These are phyloP conservation scores for Gymnodraco acuticeps DNA, from an alignment of 2,797 vertebrate genomes.

Conservation along the genomic window DNA sequence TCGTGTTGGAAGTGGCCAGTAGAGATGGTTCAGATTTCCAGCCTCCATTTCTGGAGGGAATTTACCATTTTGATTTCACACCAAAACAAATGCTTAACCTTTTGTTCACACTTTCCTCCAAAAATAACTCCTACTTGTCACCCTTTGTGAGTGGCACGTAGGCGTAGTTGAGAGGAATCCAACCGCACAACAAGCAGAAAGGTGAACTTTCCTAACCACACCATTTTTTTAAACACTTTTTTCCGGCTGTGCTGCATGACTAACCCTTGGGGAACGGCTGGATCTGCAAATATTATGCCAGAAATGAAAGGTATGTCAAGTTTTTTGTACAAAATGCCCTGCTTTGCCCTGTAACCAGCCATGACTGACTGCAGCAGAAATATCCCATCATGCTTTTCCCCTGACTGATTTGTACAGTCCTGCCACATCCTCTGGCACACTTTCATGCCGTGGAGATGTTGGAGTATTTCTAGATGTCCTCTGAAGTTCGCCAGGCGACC, in stretches of 20 bases:
- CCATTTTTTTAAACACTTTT: slow-evolving; percentile 1
- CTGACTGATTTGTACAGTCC: slow-evolving; percentile 29
- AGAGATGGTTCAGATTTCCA: too few relatives aligned
- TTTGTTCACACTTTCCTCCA: slow-evolving; percentile 3
- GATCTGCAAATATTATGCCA: neutral
- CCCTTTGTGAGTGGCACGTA: slow-evolving; percentile 25
- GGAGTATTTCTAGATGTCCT: slow-evolving; percentile 46
- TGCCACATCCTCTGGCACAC: slow-evolving; percentile 18
- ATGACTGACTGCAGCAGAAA: slow-evolving; percentile 27
- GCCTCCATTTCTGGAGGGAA: neutral
- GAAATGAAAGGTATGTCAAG: neutral
- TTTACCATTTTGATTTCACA: slow-evolving; percentile 6
- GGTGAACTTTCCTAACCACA: slow-evolving; percentile 18
- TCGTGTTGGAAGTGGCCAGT: too few relatives aligned
- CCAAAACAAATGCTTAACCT: slow-evolving; percentile 18
- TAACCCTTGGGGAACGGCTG: neutral
- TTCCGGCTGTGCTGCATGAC: slow-evolving; percentile 10
- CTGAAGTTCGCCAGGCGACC: slow-evolving; percentile 59
- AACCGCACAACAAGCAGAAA: slow-evolving; percentile 26
- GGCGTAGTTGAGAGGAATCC: slow-evolving; percentile 32
- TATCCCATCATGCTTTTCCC: slow-evolving; percentile 50
- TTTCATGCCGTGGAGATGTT: slow-evolving; percentile 37
- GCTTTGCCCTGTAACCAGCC: slow-evolving; percentile 7
- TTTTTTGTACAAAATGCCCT: neutral
- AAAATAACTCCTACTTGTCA: slow-evolving; percentile 32